phyloP scores from a whole-genome alignment of 2,888 invertebrate species.

The Drosophila longiperda region DNA sequence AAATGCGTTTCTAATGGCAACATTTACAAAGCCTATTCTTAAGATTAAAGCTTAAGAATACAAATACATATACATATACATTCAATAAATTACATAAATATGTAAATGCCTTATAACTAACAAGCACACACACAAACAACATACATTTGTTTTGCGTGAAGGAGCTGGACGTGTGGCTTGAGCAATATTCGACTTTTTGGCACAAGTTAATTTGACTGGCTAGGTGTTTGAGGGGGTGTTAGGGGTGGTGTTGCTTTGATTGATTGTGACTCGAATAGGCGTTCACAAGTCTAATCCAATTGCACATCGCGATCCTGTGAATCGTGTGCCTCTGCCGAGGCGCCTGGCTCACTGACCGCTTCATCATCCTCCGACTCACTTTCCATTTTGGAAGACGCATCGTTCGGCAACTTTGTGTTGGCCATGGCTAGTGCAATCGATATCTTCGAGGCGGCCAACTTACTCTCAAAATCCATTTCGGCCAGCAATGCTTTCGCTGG shows the following conservation, averaged over 20 bases:
- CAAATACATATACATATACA: slow-evolving; percentile 49
- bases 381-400: slow-evolving; percentile 31
- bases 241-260: neutral
- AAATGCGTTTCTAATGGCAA: slow-evolving; percentile 79
- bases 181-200: slow-evolving; percentile 82
- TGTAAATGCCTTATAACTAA: slow-evolving; percentile 50
- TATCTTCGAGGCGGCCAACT: slow-evolving; percentile 83
- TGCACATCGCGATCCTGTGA: slow-evolving; percentile 66
- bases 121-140: slow-evolving; percentile 48
- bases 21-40: slow-evolving; percentile 77
- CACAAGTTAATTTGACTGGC: slow-evolving; percentile 81
- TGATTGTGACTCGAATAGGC: slow-evolving; percentile 18
- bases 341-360: slow-evolving; percentile 61
- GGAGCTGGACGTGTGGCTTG: slow-evolving; percentile 61
- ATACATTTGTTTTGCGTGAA: slow-evolving; percentile 15
- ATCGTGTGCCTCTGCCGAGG: slow-evolving; percentile 60
- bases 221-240: slow-evolving; percentile 26
- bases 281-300: slow-evolving; percentile 70
- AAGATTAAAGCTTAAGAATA: slow-evolving; percentile 54
- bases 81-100: slow-evolving; percentile 66
- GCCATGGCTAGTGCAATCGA: slow-evolving; percentile 77
- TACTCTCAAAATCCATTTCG: slow-evolving; percentile 84
- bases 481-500: slow-evolving; percentile 45
- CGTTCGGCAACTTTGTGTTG: slow-evolving; percentile 52
- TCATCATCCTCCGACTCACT: slow-evolving; percentile 66